Conservation (phyloP, 2,888 invertebrate species). For the Rhaphigaster nebulosa region DNA sequence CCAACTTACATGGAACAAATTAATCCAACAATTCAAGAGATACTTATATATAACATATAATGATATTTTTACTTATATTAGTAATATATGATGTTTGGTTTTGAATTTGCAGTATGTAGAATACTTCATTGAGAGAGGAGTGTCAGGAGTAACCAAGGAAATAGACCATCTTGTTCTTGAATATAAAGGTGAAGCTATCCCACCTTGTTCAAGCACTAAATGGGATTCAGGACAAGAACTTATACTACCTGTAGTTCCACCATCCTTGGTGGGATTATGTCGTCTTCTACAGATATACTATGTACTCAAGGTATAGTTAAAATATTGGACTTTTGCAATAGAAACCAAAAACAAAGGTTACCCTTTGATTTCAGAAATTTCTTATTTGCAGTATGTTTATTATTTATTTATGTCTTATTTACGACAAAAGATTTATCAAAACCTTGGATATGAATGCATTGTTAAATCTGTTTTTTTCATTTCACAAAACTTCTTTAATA, state of each 20-base stretch:
- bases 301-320: constrained; percentile 75
- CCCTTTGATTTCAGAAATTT: not conserved
- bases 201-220: constrained; percentile 75
- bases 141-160: constrained; percentile 80
- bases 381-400: not conserved
- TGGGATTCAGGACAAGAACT: constrained; percentile 78
- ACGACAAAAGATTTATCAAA: not conserved
- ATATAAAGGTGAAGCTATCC: constrained; percentile 77
- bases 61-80: not conserved
- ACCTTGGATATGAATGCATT: too few species aligned
- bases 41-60: not conserved
- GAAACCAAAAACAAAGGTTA: not conserved
- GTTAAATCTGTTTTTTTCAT: too few species aligned
- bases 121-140: constrained; percentile 82
- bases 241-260: constrained; percentile 81
- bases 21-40: not conserved
- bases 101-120: constrained; percentile 76
- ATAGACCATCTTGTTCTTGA: constrained; percentile 79
- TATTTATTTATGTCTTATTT: too few species aligned
- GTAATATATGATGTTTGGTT: not conserved
- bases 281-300: constrained; percentile 81
- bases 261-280: constrained; percentile 80
- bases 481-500: too few species aligned
- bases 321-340: not conserved
- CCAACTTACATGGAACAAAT: not conserved